Evolutionary conservation across 2,888 invertebrate genomes (phyloP).

Genomic region (Oeneis ivallda): DNA sequence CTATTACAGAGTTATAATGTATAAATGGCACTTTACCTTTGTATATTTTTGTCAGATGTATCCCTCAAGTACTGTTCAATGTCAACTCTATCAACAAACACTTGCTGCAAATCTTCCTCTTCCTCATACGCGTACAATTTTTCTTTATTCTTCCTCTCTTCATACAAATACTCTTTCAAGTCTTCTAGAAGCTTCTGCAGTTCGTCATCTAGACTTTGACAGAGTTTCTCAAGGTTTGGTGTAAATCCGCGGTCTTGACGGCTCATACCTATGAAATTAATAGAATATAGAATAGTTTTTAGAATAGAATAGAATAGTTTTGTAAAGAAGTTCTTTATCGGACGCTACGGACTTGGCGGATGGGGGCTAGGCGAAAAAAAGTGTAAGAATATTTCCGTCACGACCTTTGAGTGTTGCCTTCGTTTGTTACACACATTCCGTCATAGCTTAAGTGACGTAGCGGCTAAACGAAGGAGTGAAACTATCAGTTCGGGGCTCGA

Average conservation of each 20-base stretch:
- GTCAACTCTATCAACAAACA: conserved; percentile 72
- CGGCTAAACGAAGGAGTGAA: too few relatives aligned
- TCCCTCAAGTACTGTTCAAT: conserved; percentile 78
- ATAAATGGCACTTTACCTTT: too few relatives aligned
- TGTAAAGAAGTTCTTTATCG: too few relatives aligned
- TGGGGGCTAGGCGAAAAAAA: too few relatives aligned
- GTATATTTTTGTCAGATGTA: conserved; percentile 71
- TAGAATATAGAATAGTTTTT: neutral
- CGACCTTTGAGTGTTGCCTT: too few relatives aligned
- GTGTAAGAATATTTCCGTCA: too few relatives aligned
- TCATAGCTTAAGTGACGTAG: too few relatives aligned
- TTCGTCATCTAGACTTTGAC: conserved; percentile 83
- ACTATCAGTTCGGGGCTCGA: too few relatives aligned
- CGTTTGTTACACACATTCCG: too few relatives aligned
- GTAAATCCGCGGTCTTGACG: conserved; percentile 92
- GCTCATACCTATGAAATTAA: conserved; percentile 73
- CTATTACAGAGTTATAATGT: too few relatives aligned
- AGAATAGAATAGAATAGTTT: too few relatives aligned
- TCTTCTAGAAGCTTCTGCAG: conserved; percentile 85
- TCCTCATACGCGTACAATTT: conserved; percentile 63
- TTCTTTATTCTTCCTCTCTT: conserved; percentile 57
- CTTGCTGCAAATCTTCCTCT: conserved; percentile 62
- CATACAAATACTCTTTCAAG: conserved; percentile 85
- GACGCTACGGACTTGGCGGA: too few relatives aligned
- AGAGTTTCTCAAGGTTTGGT: conserved; percentile 86